Evolutionary conservation across 53 echinoderm and acorn worm species (phyloP), one percentile per base, ranked within the genome.

Genomic region (Hippasteria phrygiana): DNA sequence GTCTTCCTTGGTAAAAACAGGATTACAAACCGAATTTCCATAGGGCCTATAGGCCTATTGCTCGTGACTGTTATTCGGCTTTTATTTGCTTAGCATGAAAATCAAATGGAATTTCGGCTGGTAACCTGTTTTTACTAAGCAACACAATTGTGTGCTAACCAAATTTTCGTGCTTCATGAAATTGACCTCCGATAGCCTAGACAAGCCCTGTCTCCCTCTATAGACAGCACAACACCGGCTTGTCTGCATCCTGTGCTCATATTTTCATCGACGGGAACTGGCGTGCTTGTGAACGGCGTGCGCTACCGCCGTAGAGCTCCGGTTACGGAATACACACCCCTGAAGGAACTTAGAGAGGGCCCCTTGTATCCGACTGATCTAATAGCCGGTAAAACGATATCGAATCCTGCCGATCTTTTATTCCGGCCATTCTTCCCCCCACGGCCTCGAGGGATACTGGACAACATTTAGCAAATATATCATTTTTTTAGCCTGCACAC

Each of bases 301-400:
- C 33, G 14, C 69, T 26, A 0, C 13, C 14, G 69, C 5, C 34
- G 7, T 35, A 14, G 10, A 33, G 69, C 75, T 75, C 75, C 31
- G 31, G 50, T 75, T 75, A 75, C 75, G 11, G 50, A 11, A 75
- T 42, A 50, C 75, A 75, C 47, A 48, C 50, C 26, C 9, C 1
- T 13, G 75, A 31, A 17, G 32, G 32, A 48, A 48, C 48, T 16
- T 2, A 74, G 29, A 47, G 29, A 75, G n/a, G 31, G 48, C 75
- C 48, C 29, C 75, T 46, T 75, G 75, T 50, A 48, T 48, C 75
- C 50, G 5, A 31, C 75, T 48, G 31, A 75, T 75, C 50, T 75
- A 75, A 75, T 75, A 75, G 32, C 75, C 17, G 26, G 75, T 48
- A 46, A 75, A 31, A 48, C 50, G 75, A 75, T 28, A 75, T 33